phyloP scores from a whole-genome alignment of 2,797 vertebrate species.

The Diglossa cyanea region DNA sequence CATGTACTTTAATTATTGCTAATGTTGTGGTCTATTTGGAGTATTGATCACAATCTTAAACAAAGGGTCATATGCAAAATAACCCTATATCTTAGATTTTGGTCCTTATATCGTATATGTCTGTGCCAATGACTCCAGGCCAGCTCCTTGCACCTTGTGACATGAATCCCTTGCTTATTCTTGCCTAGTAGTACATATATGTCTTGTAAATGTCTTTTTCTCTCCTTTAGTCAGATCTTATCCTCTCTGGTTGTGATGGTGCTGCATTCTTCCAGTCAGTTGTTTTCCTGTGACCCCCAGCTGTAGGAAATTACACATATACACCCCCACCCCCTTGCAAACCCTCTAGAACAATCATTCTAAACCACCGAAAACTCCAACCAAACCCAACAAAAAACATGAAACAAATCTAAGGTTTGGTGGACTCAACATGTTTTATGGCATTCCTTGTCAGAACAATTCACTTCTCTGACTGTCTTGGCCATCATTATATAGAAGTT shows the following conservation, averaged over 20 bases:
- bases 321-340: rapidly evolving
- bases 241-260: background rate
- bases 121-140: background rate
- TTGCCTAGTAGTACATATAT: background rate
- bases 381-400: background rate
- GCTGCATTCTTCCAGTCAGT: background rate
- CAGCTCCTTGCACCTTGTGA: background rate
- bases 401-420: background rate
- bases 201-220: background rate
- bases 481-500: background rate
- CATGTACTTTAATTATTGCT: background rate
- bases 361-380: background rate
- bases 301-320: background rate
- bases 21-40: background rate
- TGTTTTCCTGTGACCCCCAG: background rate
- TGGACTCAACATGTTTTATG: background rate
- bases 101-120: background rate
- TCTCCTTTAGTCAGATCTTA: background rate
- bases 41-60: background rate
- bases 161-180: background rate
- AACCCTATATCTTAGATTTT: background rate
- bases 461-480: background rate
- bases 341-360: rapidly evolving
- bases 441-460: background rate
- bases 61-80: background rate